Conservation (phyloP, 2,888 invertebrate species). For the Lottia scabra region DNA sequence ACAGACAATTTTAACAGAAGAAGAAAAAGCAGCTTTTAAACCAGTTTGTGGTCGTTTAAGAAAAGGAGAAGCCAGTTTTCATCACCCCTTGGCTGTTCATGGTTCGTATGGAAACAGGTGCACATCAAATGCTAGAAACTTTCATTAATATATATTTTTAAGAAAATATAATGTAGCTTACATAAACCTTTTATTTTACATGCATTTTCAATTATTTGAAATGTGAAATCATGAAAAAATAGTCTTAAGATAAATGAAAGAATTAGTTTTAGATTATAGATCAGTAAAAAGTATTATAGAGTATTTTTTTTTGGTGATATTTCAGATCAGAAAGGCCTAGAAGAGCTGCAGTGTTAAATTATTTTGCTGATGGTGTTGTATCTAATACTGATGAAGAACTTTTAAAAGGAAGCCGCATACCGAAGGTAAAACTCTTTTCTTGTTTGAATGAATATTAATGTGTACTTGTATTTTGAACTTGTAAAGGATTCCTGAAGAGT, state of each 20-base stretch:
- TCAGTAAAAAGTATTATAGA: too few species aligned
- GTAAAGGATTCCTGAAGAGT: too few species aligned
- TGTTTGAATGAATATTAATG: too few species aligned
- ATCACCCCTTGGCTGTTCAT: conserved; percentile 60
- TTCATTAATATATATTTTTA: too few species aligned
- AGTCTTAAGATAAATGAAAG: too few species aligned
- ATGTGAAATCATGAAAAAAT: not conserved
- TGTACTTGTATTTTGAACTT: too few species aligned
- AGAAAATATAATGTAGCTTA: too few species aligned
- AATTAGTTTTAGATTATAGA: too few species aligned
- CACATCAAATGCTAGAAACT: too few species aligned
- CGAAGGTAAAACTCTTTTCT: conserved; percentile 40
- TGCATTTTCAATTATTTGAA: not conserved
- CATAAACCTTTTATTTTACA: not conserved
- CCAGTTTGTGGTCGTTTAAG: conserved; percentile 53
- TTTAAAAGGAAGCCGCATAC: conserved; percentile 48
- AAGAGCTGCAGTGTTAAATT: conserved; percentile 61
- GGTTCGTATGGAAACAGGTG: conserved; percentile 65
- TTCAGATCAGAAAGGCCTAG: conserved; percentile 53
- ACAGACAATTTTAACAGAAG: conserved; percentile 60
- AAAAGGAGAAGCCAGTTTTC: conserved; percentile 64
- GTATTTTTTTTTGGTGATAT: too few species aligned
- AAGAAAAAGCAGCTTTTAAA: conserved; percentile 52
- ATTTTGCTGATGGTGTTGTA: conserved; percentile 61
- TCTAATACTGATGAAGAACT: conserved; percentile 54